A percentile compares a stretch with the other conserved stretches of the same genome.
These are phyloP conservation scores for Cephalophus harveyi DNA, from an alignment of 2,113 vertebrate genomes.

Conservation along the genomic window DNA sequence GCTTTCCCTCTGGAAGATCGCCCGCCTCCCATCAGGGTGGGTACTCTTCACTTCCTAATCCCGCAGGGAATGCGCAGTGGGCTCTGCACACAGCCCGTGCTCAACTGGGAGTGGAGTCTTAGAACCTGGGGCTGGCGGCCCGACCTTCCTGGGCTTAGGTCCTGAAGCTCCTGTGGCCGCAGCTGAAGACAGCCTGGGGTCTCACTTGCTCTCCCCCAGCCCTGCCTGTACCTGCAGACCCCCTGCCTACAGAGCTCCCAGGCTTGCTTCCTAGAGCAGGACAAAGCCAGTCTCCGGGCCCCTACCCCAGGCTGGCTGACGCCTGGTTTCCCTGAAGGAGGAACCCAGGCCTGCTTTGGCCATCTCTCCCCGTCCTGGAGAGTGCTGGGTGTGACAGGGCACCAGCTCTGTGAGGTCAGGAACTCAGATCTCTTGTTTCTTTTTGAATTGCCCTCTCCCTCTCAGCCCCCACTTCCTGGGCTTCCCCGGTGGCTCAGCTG, in stretches of 20 bases:
- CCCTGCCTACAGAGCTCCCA: background rate
- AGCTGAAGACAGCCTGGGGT: fast-evolving
- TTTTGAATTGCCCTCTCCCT: background rate
- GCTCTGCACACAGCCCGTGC: background rate
- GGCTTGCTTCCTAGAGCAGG: background rate
- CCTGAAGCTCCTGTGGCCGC: background rate
- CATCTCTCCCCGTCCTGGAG: background rate
- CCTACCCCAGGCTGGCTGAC: background rate
- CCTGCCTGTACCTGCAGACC: background rate
- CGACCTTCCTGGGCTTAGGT: background rate
- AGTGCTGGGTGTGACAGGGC: background rate
- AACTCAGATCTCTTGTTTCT: background rate
- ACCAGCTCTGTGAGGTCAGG: background rate
- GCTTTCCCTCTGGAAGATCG: background rate
- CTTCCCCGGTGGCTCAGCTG: background rate
- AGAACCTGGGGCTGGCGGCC: background rate
- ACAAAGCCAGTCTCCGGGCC: background rate
- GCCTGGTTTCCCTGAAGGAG: background rate
- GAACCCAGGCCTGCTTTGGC: background rate
- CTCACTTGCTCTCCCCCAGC: background rate
- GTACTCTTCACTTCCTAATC: background rate
- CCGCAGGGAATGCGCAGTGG: too few species aligned
- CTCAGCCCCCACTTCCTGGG: background rate
- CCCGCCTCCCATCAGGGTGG: background rate
- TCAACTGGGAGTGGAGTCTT: background rate